These are phyloP conservation scores for Geopemphigus sp. DNA, from an alignment of 1,140 invertebrate genomes.

Conservation along the genomic window DNA sequence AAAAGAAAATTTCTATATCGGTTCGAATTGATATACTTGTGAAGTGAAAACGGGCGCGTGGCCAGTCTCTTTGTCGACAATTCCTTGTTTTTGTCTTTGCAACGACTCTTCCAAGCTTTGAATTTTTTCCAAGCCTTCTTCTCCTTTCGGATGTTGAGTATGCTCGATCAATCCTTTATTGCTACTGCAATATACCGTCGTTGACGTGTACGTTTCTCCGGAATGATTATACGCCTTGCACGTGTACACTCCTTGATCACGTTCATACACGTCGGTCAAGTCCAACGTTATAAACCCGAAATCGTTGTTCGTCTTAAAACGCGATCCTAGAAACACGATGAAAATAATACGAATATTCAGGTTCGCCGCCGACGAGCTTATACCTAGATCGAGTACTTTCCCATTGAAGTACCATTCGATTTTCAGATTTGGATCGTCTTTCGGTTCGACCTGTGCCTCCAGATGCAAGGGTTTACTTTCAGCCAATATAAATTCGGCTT, in stretches of 20 bases:
- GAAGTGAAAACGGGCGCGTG: slow-evolving; percentile 85
- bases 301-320: slow-evolving; percentile 84
- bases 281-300: slow-evolving; percentile 91
- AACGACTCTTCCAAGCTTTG: slow-evolving; percentile 85
- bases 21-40: slow-evolving; percentile 57
- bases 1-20: neutral
- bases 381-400: slow-evolving; percentile 76
- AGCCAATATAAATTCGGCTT: slow-evolving; percentile 76
- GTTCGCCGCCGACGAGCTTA: neutral
- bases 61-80: slow-evolving; percentile 71
- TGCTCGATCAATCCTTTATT: slow-evolving; percentile 81
- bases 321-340: slow-evolving; percentile 57
- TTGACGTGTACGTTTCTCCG: slow-evolving; percentile 88
- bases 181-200: slow-evolving; percentile 77
- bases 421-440: slow-evolving; percentile 92
- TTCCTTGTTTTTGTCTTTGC: slow-evolving; percentile 65
- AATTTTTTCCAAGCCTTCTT: slow-evolving; percentile 85
- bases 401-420: slow-evolving; percentile 94
- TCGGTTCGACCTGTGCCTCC: slow-evolving; percentile 90
- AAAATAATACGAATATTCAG: slow-evolving; percentile 13
- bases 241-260: slow-evolving; percentile 93
- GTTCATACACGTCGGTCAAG: slow-evolving; percentile 81
- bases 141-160: slow-evolving; percentile 90
- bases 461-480: slow-evolving; percentile 89
- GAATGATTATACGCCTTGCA: slow-evolving; percentile 81